Conservation (phyloP, 2,888 invertebrate species). For the Metellina segmentata region DNA sequence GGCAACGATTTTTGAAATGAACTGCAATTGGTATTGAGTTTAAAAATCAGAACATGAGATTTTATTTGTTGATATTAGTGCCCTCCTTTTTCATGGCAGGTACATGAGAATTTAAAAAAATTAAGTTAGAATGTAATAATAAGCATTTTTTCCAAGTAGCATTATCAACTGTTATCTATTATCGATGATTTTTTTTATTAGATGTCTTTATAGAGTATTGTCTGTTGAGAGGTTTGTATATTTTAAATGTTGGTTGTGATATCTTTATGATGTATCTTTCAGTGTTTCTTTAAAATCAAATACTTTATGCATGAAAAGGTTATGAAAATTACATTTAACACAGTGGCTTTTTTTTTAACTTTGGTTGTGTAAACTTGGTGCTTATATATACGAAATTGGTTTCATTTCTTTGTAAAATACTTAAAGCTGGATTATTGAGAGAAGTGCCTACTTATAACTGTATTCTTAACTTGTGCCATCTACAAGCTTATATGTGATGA, state of each 20-base stretch:
- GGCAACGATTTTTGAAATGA: neutral
- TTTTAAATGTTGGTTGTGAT: constrained; percentile 74
- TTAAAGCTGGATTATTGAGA: neutral
- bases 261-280: constrained; percentile 63
- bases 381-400: too few species aligned
- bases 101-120: constrained; percentile 49
- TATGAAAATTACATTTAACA: neutral
- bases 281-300: constrained; percentile 24
- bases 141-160: neutral
- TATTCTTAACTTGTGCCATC: constrained; percentile 59
- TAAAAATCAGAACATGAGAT: too few species aligned
- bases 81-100: constrained; percentile 64
- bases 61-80: neutral
- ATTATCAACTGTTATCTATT: neutral
- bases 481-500: constrained; percentile 63
- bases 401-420: too few species aligned
- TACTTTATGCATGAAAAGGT: neutral
- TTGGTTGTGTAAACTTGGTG: too few species aligned
- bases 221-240: constrained; percentile 50
- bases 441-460: constrained; percentile 60
- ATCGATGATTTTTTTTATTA: constrained; percentile 11
- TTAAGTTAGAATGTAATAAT: constrained; percentile 14
- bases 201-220: constrained; percentile 25
- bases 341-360: too few species aligned
- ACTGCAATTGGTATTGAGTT: too few species aligned